These are phyloP conservation scores for Stenolophus ochropezus DNA, from an alignment of 2,888 invertebrate genomes.

Conservation along the genomic window DNA sequence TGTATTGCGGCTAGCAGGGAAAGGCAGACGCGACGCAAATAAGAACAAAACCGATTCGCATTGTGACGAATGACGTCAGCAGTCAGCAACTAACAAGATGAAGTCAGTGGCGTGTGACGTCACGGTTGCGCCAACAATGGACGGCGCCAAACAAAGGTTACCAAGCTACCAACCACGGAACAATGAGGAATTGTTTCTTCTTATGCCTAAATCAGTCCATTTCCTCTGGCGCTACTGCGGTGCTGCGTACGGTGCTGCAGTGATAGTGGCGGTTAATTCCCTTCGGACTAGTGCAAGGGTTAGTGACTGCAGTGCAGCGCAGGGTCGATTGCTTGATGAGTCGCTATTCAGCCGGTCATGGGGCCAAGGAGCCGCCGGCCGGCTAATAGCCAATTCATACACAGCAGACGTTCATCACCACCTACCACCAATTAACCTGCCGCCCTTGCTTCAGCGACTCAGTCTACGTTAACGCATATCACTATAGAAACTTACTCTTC, in stretches of 20 bases:
- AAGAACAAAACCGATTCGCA: conserved; percentile 58
- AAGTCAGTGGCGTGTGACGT: conserved; percentile 75
- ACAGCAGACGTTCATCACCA: conserved; percentile 65
- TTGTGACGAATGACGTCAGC: conserved; percentile 65
- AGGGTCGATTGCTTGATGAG: conserved; percentile 54
- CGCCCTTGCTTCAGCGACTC: conserved; percentile 54
- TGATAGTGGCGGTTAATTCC: conserved; percentile 74
- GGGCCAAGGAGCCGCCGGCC: conserved; percentile 68
- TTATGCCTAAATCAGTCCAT: conserved; percentile 26
- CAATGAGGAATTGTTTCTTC: conserved; percentile 40
- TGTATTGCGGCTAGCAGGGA: background rate
- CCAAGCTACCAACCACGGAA: conserved; percentile 12
- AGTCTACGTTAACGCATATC: too few species aligned
- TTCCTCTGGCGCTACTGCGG: too few species aligned
- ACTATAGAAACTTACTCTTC: background rate
- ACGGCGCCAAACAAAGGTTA: conserved; percentile 47
- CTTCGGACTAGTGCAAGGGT: conserved; percentile 71
- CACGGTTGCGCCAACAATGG: conserved; percentile 68
- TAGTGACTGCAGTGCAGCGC: conserved; percentile 5
- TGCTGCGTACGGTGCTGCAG: conserved; percentile 67
- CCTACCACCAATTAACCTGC: conserved; percentile 70
- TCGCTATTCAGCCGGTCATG: conserved; percentile 60
- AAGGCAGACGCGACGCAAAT: conserved; percentile 7
- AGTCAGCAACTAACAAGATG: conserved; percentile 70
- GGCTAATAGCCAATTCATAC: conserved; percentile 75